Conservation (phyloP, 2,888 invertebrate species). For the Lithophane socia region DNA sequence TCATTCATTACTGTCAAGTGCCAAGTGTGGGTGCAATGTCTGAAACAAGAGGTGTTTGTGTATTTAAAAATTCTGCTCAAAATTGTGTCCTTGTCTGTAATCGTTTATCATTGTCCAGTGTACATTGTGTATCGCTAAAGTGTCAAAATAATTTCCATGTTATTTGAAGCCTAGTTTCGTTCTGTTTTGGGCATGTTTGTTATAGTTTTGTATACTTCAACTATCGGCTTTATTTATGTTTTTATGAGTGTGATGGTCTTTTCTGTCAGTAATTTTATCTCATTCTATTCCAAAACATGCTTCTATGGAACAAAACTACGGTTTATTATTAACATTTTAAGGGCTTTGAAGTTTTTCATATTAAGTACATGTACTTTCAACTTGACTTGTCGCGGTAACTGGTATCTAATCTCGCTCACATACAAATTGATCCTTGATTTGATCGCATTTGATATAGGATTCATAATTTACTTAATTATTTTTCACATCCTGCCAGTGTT, state of each 20-base stretch:
- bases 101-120: not conserved
- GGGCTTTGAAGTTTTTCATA: slow-evolving; percentile 22
- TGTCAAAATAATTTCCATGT: not conserved
- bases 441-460: no score
- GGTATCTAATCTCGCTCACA: not conserved
- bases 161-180: not conserved
- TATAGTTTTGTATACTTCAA: not conserved
- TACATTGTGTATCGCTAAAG: slow-evolving; percentile 17
- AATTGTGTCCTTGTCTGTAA: slow-evolving; percentile 26
- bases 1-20: slow-evolving; percentile 35
- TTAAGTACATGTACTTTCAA: not conserved
- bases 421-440: no score
- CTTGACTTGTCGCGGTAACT: not conserved
- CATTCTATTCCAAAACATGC: not conserved
- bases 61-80: slow-evolving; percentile 13
- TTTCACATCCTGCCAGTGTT: not conserved
- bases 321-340: slow-evolving; percentile 5
- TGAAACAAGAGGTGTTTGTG: slow-evolving; percentile 55
- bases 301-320: not conserved
- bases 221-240: not conserved
- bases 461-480: not conserved
- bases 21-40: slow-evolving; percentile 54
- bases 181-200: not conserved
- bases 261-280: not conserved
- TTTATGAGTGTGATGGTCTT: not conserved